Base-by-base conservation (phyloP, 2,888 invertebrate species). In the Calameuta idolon region DNA sequence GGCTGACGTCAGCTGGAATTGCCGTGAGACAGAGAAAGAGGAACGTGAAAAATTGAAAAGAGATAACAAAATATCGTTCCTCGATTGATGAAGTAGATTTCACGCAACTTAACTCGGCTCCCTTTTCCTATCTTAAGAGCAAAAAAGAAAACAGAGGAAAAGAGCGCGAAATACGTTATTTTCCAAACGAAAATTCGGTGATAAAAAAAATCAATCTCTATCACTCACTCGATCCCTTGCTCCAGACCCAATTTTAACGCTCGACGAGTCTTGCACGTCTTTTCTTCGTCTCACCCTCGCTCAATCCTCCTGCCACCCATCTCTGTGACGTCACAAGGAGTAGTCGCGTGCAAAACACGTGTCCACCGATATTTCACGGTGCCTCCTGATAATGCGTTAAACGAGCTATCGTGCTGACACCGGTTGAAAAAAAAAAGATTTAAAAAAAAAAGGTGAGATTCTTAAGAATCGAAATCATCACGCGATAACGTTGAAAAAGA, bases 351-450 rank as follows among this genome's bases (percentile, higher is more conserved):
- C 9, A 23, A 23, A 55, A 55, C 55, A 55, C 55, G 55, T 55
- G 55, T 55, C 9, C 55, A 23, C 23, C 9, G 40, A 55, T 23
- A 55, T 55, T 9, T 9, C 40, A 55, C 40, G 0, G 40, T 23
- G 0, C 15, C 55, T 1, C 9, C 55, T 1, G 40, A 55, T 55
- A 55, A 77, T 74, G 77, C 74, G 73, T 74, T 15, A 4, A 77
- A 34, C 74, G 68, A 30, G 55, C 73, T 77, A 69, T 69, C 68
- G 34, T 69, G 55, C 73, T 74, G 40, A 73, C 30, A 37, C 68
- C 4, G 31, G 73, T 69, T 55, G 33, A n/a, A 34, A 15, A 31
- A 73, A 23, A 1, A n/a, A 73, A 35, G 1, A 9, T 9, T 5
- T 5, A 73, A 33, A 15, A 73, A 9, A 4, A 55, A 73, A 73